Conservation (phyloP, 1,140 invertebrate species). For the Pachypeltis micranthus region DNA sequence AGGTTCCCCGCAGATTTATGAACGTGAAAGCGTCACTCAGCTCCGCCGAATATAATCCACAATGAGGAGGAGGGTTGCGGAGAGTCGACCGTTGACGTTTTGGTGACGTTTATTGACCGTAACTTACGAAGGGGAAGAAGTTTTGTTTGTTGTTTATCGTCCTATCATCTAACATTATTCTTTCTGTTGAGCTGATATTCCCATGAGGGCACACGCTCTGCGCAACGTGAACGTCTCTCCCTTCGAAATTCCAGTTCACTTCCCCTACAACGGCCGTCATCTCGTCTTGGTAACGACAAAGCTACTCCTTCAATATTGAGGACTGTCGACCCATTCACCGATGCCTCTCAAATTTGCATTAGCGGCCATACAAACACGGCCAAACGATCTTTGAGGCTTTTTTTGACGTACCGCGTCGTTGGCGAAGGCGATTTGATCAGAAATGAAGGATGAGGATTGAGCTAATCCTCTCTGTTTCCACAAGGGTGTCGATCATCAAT, state of each 20-base stretch:
- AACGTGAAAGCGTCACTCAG: not conserved
- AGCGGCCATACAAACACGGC: no score
- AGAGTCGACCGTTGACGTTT: not conserved
- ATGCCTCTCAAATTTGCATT: no score
- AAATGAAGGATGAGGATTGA: no score
- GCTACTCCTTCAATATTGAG: no score
- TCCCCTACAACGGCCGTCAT: not conserved
- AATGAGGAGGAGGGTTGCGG: not conserved
- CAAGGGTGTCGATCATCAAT: no score
- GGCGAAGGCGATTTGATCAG: no score
- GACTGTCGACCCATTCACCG: no score
- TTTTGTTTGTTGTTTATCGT: slow-evolving; percentile 8
- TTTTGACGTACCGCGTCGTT: no score
- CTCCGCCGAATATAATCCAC: not conserved
- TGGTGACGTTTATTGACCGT: slow-evolving; percentile 5
- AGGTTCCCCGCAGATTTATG: not conserved
- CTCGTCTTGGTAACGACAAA: no score
- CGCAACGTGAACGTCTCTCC: no score
- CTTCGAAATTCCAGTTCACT: not conserved
- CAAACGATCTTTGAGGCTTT: no score
- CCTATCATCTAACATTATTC: slow-evolving; percentile 2
- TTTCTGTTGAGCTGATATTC: not conserved
- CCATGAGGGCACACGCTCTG: slow-evolving; percentile 2
- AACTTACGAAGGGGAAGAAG: not conserved
- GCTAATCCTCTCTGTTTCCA: no score